A percentile compares a stretch with the other conserved stretches of the same genome.
phyloP scores from a whole-genome alignment of 2,113 vertebrate genomes.

The Rhegmatorhina hoffmannsi region DNA sequence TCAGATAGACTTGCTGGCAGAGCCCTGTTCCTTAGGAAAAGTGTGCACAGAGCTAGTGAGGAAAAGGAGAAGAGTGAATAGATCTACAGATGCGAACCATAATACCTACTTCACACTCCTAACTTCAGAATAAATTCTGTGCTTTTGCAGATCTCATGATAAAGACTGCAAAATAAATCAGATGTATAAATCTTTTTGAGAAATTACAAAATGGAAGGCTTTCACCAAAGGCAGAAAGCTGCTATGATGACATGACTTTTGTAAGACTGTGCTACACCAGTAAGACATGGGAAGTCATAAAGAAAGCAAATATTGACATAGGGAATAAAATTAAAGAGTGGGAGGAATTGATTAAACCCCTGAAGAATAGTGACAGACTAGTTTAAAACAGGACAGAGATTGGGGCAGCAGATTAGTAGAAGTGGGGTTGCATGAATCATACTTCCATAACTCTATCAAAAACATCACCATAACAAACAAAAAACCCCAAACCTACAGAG shows the following conservation, averaged over 20 bases:
- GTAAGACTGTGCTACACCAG: not conserved
- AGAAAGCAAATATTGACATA: not conserved
- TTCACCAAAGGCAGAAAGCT: not conserved
- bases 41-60: not conserved
- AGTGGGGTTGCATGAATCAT: not conserved
- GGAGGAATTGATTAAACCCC: not conserved
- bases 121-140: not conserved
- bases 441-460: not conserved
- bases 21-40: not conserved
- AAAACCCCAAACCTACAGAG: accelerated
- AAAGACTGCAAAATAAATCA: not conserved
- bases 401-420: not conserved
- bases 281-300: not conserved
- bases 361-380: not conserved
- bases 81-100: not conserved
- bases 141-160: not conserved
- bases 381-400: not conserved
- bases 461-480: not conserved
- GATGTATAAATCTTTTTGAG: not conserved
- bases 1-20: not conserved
- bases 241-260: not conserved
- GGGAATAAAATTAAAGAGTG: not conserved
- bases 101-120: not conserved
- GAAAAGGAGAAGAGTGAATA: not conserved
- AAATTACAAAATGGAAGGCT: not conserved